These are phyloP conservation scores for Eurosta solidaginis DNA, from an alignment of 1,140 invertebrate species.

Conservation along the genomic window DNA sequence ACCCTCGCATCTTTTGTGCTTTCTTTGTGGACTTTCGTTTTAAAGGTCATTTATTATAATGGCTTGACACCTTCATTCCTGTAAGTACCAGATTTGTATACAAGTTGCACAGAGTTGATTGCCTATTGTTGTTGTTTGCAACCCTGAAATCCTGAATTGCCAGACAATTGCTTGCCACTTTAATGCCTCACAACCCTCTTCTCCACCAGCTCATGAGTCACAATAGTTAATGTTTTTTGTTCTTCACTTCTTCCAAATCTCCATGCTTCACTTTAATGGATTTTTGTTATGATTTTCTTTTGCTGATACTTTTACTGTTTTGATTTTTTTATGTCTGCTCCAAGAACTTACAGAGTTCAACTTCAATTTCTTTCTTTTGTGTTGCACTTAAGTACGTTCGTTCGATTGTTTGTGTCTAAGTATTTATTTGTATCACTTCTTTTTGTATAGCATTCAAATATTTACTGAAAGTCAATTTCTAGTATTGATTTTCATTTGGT, in stretches of 20 bases:
- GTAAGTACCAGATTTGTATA: not conserved
- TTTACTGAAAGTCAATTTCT: not conserved
- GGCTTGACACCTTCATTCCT: conserved; percentile 23
- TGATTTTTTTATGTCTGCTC: not conserved
- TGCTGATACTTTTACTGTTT: not conserved
- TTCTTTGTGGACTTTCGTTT: not conserved
- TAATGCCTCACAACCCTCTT: not conserved
- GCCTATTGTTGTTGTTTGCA: not conserved
- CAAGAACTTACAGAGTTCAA: not conserved
- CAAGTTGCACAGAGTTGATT: not conserved
- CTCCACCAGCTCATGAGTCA: not conserved
- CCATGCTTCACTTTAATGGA: not conserved
- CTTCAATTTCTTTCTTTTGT: not conserved
- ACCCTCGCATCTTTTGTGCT: not conserved
- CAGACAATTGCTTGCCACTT: not conserved
- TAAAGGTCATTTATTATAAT: conserved; percentile 30
- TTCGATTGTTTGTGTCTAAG: not conserved
- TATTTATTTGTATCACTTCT: not conserved
- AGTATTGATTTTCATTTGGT: conserved; percentile 8
- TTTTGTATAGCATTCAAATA: not conserved
- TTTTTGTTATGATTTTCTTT: conserved; percentile 18
- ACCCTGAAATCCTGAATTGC: conserved; percentile 12
- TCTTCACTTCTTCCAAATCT: not conserved
- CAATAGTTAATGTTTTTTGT: not conserved
- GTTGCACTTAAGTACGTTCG: too few species aligned